Conservation (phyloP, 2,113 vertebrate genomes). For the Chionodraco myersi region DNA sequence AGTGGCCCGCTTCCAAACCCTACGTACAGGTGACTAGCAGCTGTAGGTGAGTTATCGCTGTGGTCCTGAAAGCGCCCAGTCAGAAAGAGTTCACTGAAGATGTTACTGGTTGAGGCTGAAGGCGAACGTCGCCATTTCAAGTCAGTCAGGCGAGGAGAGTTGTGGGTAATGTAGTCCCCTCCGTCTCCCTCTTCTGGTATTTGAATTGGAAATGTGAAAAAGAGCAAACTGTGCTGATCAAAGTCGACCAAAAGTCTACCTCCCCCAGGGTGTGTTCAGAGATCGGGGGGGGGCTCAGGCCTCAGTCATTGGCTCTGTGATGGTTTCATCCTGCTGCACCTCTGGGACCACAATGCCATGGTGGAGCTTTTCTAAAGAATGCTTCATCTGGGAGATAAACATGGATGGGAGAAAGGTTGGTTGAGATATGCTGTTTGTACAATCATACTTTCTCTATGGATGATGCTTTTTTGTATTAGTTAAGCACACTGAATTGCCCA, state of each 20-base stretch:
- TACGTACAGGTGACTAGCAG: slow-evolving; percentile 26
- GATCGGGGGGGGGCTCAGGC: slow-evolving; percentile 50
- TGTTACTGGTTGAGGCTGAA: slow-evolving; percentile 35
- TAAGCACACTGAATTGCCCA: no score
- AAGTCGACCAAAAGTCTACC: neutral
- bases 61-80: slow-evolving; percentile 54
- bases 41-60: slow-evolving; percentile 73
- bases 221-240: neutral
- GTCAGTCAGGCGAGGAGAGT: slow-evolving; percentile 65
- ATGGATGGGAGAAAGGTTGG: neutral
- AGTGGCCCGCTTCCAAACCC: slow-evolving; percentile 52
- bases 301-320: slow-evolving; percentile 61
- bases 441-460: no score
- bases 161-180: slow-evolving; percentile 41
- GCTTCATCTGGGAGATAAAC: slow-evolving; percentile 86
- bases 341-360: slow-evolving; percentile 86
- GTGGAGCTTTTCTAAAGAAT: slow-evolving; percentile 91
- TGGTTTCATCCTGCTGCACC: slow-evolving; percentile 73
- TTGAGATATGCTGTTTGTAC: neutral
- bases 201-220: slow-evolving; percentile 3
- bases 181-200: slow-evolving; percentile 8
- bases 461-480: no score
- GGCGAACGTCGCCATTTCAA: slow-evolving; percentile 61
- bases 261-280: neutral
- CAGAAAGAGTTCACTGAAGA: slow-evolving; percentile 29